A percentile compares a stretch with the other conserved stretches of the same genome.
Evolutionary conservation across 2,888 invertebrate genomes (phyloP).

Genomic region (Ectemnius cavifrons): DNA sequence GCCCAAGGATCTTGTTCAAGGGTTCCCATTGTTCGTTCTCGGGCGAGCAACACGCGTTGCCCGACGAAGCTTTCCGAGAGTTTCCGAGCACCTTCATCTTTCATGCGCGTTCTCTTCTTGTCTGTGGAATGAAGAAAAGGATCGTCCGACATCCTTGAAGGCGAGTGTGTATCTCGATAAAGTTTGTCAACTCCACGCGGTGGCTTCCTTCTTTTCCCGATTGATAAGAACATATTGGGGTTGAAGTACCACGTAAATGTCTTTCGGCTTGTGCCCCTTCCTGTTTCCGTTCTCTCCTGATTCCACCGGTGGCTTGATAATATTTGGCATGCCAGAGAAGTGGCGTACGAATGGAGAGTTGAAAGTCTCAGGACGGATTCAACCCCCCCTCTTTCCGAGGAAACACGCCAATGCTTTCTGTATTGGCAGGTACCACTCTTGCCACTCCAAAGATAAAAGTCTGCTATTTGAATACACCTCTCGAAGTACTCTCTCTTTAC

Average conservation of each 20-base stretch:
- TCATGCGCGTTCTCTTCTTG: background rate
- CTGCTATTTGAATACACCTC: constrained; percentile 40
- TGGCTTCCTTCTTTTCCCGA: background rate
- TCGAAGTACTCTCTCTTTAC: constrained; percentile 31
- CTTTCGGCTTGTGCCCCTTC: background rate
- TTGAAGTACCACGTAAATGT: background rate
- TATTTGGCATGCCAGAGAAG: constrained; percentile 12
- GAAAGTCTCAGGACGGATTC: constrained; percentile 51
- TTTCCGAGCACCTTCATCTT: constrained; percentile 13
- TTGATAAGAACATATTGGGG: constrained; percentile 1
- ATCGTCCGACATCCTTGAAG: background rate
- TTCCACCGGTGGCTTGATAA: constrained; percentile 8
- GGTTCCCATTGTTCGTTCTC: constrained; percentile 52
- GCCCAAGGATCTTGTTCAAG: constrained; percentile 32
- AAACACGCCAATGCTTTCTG: constrained; percentile 44
- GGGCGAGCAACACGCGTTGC: constrained; percentile 15
- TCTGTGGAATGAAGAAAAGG: background rate
- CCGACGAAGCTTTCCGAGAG: constrained; percentile 44
- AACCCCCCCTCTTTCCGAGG: constrained; percentile 49
- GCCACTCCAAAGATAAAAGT: constrained; percentile 36
- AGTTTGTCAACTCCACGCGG: background rate
- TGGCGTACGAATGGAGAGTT: constrained; percentile 25
- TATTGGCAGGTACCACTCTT: constrained; percentile 40
- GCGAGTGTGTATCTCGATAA: background rate
- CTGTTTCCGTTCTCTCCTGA: background rate